Base-by-base conservation (phyloP, 2,888 invertebrate genomes). In the Eueremaeus valkanovi region DNA sequence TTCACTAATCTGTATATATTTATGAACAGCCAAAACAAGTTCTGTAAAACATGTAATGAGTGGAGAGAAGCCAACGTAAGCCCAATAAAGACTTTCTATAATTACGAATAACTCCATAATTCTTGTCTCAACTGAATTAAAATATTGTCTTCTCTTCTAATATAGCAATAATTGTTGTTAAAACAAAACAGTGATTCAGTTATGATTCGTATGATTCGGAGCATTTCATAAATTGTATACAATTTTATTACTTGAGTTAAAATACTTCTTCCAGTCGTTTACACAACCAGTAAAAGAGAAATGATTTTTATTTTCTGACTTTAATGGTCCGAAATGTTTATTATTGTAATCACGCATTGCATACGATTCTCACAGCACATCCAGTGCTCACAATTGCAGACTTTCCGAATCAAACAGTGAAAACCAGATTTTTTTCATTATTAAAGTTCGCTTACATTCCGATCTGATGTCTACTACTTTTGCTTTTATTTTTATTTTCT, bases 401-500 rank as follows among this genome's bases (percentile, higher is more conserved):
- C 61, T 29, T 13, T 29, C 3, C 1, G 31, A 61, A 24, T 61
- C 61, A 61, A 31, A 31, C 55, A 61, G 5, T 31, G n/a, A 61
- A 66, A 66, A 36, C 66, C 66, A 66, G 36, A 66, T 66, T 66
- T 66, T 61, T 55, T 29, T 51, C n/a, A 51, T 51, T 21, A 61
- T 61, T 61, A 3, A 61, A 61, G 29, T 61, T 31, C 18, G 29
- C 16, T 29, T 61, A n/a, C n/a, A n/a, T n/a, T n/a, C n/a, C n/a
- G n/a, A 3, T 58, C 63, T 63, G 18, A 31, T 33, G 31, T 63
- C 33, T 33, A 63, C 31, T 31, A 63, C 31, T 31, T 63, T 63
- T 63, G 21, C 8, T 33, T 33, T 63, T 33, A n/a, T 63, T 21
- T n/a, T 36, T 36, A 29, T 55, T 13, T 21, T 21, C 3, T 33